These are phyloP conservation scores for Drosophila nannoptera DNA, from an alignment of 1,140 invertebrate genomes.

Conservation along the genomic window DNA sequence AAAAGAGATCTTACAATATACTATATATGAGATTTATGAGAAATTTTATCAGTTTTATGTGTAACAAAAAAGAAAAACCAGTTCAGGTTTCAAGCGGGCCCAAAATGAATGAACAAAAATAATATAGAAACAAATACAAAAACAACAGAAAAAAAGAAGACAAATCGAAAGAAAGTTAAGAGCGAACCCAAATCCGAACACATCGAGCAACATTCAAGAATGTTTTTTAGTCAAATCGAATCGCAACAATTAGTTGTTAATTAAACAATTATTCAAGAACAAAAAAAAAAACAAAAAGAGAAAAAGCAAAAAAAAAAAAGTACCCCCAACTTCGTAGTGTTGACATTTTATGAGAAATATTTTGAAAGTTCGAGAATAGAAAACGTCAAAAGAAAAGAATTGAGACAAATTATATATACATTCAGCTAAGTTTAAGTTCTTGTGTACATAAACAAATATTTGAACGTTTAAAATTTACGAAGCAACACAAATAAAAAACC, in stretches of 20 bases:
- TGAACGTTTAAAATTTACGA: conserved; percentile 70
- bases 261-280: conserved; percentile 41
- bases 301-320: neutral
- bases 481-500: conserved; percentile 42
- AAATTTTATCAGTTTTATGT: conserved; percentile 50
- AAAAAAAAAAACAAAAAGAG: conserved; percentile 9
- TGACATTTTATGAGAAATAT: conserved; percentile 44
- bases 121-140: conserved; percentile 17
- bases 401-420: conserved; percentile 39
- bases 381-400: conserved; percentile 12
- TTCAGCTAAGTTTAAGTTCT: conserved; percentile 51
- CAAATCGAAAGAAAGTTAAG: conserved; percentile 9
- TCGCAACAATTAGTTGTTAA: conserved; percentile 49
- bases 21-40: conserved; percentile 34
- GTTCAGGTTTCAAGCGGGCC: conserved; percentile 76
- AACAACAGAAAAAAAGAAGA: too few relatives aligned
- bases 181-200: conserved; percentile 46
- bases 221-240: conserved; percentile 59
- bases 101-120: conserved; percentile 54
- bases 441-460: conserved; percentile 68
- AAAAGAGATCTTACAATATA: conserved; percentile 9
- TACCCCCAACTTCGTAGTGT: conserved; percentile 27
- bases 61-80: conserved; percentile 39
- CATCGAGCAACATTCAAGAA: conserved; percentile 72
- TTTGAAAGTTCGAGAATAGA: conserved; percentile 38